Conservation (phyloP, 2,797 vertebrate genomes). For the Leptoclinus maculatus region DNA sequence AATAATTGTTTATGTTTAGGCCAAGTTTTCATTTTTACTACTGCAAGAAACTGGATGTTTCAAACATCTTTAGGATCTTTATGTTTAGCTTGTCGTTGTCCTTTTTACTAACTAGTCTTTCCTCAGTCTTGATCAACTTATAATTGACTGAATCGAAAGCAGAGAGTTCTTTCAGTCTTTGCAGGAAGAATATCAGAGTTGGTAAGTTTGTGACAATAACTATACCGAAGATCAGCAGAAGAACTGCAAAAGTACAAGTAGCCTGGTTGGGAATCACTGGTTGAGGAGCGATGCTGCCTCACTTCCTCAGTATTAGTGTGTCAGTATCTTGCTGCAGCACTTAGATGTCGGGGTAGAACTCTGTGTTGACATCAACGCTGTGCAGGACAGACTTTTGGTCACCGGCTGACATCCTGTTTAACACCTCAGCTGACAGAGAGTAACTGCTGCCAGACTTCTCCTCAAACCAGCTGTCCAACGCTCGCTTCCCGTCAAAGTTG, state of each 20-base stretch:
- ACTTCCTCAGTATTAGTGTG: too few species aligned
- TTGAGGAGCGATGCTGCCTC: background rate
- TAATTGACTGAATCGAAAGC: background rate
- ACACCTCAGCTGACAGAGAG: constrained; percentile 88
- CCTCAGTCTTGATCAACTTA: background rate
- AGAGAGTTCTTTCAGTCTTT: too few species aligned
- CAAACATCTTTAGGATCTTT: background rate
- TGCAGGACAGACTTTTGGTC: constrained; percentile 91
- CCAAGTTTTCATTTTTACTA: background rate
- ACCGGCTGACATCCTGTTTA: constrained; percentile 89
- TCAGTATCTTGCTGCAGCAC: background rate
- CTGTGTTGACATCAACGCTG: constrained; percentile 87
- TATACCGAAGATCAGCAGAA: background rate
- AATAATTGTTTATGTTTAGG: background rate
- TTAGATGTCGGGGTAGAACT: constrained; percentile 92
- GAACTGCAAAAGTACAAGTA: background rate
- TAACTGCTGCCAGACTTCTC: constrained; percentile 95
- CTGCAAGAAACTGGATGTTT: background rate
- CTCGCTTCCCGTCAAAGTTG: constrained; percentile 93
- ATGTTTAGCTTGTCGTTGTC: background rate
- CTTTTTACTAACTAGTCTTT: background rate
- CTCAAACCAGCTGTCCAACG: constrained; percentile 97
- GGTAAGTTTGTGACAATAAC: background rate
- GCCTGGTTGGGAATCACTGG: background rate
- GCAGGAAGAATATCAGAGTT: background rate